Conservation (phyloP, 2,888 invertebrate genomes). For the Orthosia gothica region DNA sequence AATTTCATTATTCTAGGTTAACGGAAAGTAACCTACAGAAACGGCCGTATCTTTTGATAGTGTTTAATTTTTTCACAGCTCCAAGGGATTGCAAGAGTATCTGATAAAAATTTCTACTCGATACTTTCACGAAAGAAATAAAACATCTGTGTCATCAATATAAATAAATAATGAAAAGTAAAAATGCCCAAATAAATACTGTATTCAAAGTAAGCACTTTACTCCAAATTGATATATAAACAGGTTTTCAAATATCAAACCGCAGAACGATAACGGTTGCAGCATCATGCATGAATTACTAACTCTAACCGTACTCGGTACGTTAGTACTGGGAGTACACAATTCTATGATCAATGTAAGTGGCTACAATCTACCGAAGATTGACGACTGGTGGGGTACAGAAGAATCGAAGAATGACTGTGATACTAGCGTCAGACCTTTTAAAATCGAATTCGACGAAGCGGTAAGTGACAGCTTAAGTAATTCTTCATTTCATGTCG, state of each 20-base stretch:
- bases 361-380: constrained; percentile 6
- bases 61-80: too few species aligned
- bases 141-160: neutral
- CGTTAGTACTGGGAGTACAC: constrained; percentile 10
- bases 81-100: too few species aligned
- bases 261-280: neutral
- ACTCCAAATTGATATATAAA: neutral
- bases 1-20: too few species aligned
- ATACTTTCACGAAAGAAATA: neutral
- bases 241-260: neutral
- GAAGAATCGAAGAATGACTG: constrained; percentile 53
- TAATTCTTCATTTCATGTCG: too few species aligned
- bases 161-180: neutral
- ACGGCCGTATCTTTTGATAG: too few species aligned
- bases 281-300: constrained; percentile 2
- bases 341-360: constrained; percentile 17
- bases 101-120: too few species aligned
- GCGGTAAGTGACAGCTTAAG: constrained; percentile 5
- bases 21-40: too few species aligned
- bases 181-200: neutral
- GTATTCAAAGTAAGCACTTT: neutral
- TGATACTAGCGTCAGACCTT: constrained; percentile 85
- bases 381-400: constrained; percentile 60
- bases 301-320: neutral
- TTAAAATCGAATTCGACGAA: neutral